A percentile compares a stretch with the other conserved stretches of the same genome.
Evolutionary conservation across 2,888 invertebrate genomes (phyloP).

Genomic region (Synanthedon vespiformis): DNA sequence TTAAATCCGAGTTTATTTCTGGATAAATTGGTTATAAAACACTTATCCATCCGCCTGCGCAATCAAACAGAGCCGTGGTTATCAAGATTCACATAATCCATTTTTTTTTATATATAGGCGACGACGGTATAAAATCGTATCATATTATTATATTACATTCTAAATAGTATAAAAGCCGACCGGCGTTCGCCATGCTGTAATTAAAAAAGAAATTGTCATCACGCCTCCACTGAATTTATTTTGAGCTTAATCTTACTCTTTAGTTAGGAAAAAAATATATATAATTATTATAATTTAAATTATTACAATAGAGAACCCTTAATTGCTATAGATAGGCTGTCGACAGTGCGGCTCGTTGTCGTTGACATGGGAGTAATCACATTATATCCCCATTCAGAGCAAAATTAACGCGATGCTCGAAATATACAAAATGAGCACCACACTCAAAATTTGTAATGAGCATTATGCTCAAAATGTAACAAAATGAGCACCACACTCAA

Average conservation of each 20-base stretch:
- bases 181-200: constrained; percentile 38
- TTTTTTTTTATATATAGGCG: constrained; percentile 27
- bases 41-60: constrained; percentile 48
- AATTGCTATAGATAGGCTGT: constrained; percentile 26
- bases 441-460: too few species aligned
- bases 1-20: constrained; percentile 70
- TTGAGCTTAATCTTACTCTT: constrained; percentile 68
- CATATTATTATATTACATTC: constrained; percentile 46
- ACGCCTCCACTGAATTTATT: constrained; percentile 36
- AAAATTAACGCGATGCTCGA: too few species aligned
- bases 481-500: too few species aligned
- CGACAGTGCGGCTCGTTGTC: constrained; percentile 5
- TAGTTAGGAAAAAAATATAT: constrained; percentile 57
- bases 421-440: too few species aligned
- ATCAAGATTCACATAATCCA: too few species aligned
- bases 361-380: constrained; percentile 4
- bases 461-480: too few species aligned
- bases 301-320: constrained; percentile 60
- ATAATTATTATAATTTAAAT: constrained; percentile 68
- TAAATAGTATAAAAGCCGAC: constrained; percentile 61
- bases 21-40: constrained; percentile 70
- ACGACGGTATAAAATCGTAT: constrained; percentile 46
- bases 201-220: constrained; percentile 27
- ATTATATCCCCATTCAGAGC: too few species aligned
- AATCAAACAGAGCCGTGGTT: constrained; percentile 21